These are phyloP conservation scores for Labia minor DNA, from an alignment of 2,888 invertebrate species.

Conservation along the genomic window DNA sequence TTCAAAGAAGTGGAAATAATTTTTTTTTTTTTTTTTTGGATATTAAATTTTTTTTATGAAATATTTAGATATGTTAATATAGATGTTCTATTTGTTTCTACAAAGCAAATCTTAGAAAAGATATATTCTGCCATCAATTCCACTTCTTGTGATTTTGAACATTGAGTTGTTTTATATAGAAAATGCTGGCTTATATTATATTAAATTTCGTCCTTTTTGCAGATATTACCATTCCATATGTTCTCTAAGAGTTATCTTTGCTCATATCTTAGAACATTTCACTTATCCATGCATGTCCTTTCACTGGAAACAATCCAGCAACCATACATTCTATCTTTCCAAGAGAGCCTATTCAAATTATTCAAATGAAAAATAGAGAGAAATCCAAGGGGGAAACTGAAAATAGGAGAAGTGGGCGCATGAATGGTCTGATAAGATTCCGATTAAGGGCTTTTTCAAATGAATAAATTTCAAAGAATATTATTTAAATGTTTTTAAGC, in stretches of 20 bases:
- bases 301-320: conserved; percentile 1
- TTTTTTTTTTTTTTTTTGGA: no score
- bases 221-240: conserved; percentile 13
- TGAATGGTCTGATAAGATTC: no score
- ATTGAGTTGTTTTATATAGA: conserved; percentile 5
- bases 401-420: no score
- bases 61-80: no score
- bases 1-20: no score
- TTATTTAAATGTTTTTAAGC: no score
- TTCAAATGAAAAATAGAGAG: not conserved
- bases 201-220: not conserved
- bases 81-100: not conserved
- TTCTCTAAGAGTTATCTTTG: conserved; percentile 2
- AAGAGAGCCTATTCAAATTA: not conserved
- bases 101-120: conserved; percentile 1
- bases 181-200: conserved; percentile 13
- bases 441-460: no score
- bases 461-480: no score
- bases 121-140: not conserved
- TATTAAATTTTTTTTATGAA: no score
- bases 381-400: no score
- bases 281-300: conserved; percentile 8
- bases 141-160: conserved; percentile 5
- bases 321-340: not conserved
- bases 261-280: conserved; percentile 13